Evolutionary conservation across 2,797 vertebrate genomes (phyloP).

Genomic region (Philypnodon macrostomus): DNA sequence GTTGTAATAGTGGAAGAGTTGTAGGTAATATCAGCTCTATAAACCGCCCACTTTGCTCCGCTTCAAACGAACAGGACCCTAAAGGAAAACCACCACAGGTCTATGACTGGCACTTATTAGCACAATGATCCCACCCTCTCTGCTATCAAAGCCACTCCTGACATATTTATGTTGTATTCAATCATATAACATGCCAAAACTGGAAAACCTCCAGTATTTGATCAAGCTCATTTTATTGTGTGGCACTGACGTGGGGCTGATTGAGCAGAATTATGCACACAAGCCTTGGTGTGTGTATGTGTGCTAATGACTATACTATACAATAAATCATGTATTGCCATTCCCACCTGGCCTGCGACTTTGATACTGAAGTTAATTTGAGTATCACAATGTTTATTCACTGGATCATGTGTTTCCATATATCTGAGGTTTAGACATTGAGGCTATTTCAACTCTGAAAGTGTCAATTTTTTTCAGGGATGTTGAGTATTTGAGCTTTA

Average conservation of each 20-base stretch:
- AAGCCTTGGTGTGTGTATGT: neutral
- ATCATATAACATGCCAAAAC: conserved; percentile 38
- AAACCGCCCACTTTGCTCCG: conserved; percentile 67
- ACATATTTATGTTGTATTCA: conserved; percentile 61
- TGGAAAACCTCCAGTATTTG: conserved; percentile 17
- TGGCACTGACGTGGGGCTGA: conserved; percentile 4
- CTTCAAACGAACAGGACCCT: conserved; percentile 58
- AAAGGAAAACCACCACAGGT: conserved; percentile 60
- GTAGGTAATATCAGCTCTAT: conserved; percentile 66
- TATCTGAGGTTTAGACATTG: conserved; percentile 24
- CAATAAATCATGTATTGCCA: too few relatives aligned
- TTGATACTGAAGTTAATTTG: too few relatives aligned
- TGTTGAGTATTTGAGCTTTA: conserved; percentile 11
- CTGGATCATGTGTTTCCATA: conserved; percentile 32
- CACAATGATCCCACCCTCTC: conserved; percentile 48
- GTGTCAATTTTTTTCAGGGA: conserved; percentile 11
- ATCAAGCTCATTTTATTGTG: conserved; percentile 18
- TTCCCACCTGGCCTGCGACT: too few relatives aligned
- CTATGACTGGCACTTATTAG: conserved; percentile 51
- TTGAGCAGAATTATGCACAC: neutral
- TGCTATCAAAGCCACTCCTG: conserved; percentile 56
- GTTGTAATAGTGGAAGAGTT: conserved; percentile 59
- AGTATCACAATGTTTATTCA: conserved; percentile 12
- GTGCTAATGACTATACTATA: neutral
- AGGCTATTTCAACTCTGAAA: conserved; percentile 22